These are phyloP conservation scores for Atherinosoma microstoma DNA, from an alignment of 2,797 vertebrate genomes.

Conservation along the genomic window DNA sequence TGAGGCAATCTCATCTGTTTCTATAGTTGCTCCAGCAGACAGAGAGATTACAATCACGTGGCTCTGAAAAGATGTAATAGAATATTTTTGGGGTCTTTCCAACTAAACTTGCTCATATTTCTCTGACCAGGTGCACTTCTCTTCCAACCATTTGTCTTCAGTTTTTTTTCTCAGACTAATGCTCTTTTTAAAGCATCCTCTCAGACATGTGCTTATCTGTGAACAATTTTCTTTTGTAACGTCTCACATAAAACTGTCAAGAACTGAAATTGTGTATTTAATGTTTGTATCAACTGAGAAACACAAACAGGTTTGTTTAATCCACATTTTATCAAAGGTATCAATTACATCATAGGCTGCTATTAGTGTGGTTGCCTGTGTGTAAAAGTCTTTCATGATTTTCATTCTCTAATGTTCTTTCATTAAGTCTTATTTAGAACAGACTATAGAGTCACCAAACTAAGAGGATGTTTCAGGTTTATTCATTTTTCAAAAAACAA, in stretches of 20 bases:
- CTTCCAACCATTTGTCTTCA: not conserved
- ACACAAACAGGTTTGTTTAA: not conserved
- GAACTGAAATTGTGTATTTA: not conserved
- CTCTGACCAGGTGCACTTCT: not conserved
- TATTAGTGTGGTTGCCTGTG: not conserved
- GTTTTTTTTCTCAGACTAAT: not conserved
- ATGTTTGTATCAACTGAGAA: not conserved
- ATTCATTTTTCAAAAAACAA: no score
- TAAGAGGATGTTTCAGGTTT: no score
- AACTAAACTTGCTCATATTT: not conserved
- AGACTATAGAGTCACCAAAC: no score
- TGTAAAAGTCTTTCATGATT: not conserved
- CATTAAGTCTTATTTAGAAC: not conserved
- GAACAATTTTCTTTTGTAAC: not conserved
- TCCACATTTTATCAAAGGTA: no score
- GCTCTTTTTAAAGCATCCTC: not conserved
- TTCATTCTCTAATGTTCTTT: not conserved
- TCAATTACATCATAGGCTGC: no score
- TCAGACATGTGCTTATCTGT: not conserved
- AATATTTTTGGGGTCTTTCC: not conserved
- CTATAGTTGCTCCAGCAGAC: not conserved
- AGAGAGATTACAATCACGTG: not conserved
- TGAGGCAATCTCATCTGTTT: not conserved
- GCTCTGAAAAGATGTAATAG: not conserved
- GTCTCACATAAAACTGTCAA: not conserved